These are phyloP conservation scores for Paratilapia polleni DNA, from an alignment of 2,113 vertebrate species.

Conservation along the genomic window DNA sequence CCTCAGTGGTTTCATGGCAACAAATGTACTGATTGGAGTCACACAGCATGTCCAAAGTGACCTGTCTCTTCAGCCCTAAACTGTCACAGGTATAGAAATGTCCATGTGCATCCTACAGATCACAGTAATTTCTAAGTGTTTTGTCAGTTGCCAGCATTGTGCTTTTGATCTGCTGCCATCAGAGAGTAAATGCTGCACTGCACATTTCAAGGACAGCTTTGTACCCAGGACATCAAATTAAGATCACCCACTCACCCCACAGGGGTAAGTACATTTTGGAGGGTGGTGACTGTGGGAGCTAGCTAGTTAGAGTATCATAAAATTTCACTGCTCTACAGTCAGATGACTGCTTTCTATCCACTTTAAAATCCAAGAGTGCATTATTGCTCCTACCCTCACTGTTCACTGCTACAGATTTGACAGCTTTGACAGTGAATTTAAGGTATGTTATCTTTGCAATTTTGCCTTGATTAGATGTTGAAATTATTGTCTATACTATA, in stretches of 20 bases:
- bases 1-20: neutral
- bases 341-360: neutral
- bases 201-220: slow-evolving; percentile 35
- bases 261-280: slow-evolving; percentile 16
- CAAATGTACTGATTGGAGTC: neutral
- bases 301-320: neutral
- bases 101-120: neutral
- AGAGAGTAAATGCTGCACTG: slow-evolving; percentile 9
- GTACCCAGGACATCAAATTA: slow-evolving; percentile 16
- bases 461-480: neutral
- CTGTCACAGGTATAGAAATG: slow-evolving; percentile 1
- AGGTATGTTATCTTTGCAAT: neutral
- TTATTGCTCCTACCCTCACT: neutral
- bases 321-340: slow-evolving; percentile 4
- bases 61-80: neutral
- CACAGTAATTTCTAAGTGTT: slow-evolving; percentile 14
- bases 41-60: neutral
- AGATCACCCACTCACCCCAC: slow-evolving; percentile 6
- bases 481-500: neutral
- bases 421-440: neutral
- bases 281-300: slow-evolving; percentile 3
- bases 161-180: slow-evolving; percentile 23
- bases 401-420: neutral
- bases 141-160: slow-evolving; percentile 20
- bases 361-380: neutral